Evolutionary conservation across 2,113 vertebrate species (phyloP).

Genomic region (Shinisaurus crocodilurus): DNA sequence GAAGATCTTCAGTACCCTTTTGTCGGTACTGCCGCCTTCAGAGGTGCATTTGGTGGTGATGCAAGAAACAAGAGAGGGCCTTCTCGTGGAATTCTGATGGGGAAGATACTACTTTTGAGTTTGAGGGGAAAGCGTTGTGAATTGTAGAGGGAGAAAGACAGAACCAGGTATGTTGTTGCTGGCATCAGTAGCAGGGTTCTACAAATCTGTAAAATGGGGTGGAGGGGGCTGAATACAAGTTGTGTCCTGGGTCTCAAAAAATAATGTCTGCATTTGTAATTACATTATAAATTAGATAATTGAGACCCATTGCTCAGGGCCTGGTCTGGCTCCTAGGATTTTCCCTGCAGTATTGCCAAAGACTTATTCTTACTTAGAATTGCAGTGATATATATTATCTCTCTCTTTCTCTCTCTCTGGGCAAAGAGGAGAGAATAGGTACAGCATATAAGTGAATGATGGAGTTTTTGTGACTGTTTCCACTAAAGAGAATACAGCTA

Average conservation of each 20-base stretch:
- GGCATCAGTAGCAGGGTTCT: not conserved
- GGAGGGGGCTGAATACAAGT: not conserved
- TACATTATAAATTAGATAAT: not conserved
- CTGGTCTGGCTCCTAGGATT: not conserved
- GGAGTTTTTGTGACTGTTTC: no score
- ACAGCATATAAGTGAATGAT: no score
- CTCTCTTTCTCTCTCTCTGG: not conserved
- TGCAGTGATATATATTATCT: not conserved
- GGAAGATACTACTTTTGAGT: not conserved
- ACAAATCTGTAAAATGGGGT: not conserved
- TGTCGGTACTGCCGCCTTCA: no score
- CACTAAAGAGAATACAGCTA: not conserved
- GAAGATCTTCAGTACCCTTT: no score
- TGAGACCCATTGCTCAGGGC: not conserved
- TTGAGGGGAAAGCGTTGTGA: not conserved
- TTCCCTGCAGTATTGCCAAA: not conserved
- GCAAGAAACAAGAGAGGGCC: no score
- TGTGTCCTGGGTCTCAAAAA: not conserved
- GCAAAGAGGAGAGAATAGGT: no score
- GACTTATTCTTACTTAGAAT: not conserved
- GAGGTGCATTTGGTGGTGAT: no score
- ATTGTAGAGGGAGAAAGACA: not conserved
- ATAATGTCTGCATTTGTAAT: not conserved
- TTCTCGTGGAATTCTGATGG: not conserved
- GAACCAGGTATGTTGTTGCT: not conserved